These are phyloP conservation scores for Yasuhikotakia modesta DNA, from an alignment of 2,797 vertebrate species.

Conservation along the genomic window DNA sequence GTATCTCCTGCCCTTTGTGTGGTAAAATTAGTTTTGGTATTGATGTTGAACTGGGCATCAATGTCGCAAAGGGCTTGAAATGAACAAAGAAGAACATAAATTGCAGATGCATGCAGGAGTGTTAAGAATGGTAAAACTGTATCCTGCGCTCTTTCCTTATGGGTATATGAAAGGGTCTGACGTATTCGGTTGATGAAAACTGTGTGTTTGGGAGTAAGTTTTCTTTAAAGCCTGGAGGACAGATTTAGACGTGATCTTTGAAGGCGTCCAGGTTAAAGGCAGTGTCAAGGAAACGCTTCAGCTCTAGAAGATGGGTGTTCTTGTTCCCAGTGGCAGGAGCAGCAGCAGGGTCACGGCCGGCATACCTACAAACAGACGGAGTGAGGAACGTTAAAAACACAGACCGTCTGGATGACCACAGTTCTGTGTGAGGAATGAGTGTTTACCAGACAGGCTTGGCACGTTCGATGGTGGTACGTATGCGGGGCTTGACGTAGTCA, in stretches of 20 bases:
- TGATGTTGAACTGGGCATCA: constrained; percentile 60
- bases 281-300: constrained; percentile 82
- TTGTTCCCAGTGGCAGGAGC: constrained; percentile 89
- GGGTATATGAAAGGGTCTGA: neutral
- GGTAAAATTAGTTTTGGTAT: no score
- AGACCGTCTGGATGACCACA: neutral
- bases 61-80: neutral
- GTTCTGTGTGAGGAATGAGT: neutral
- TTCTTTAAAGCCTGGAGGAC: constrained; percentile 14
- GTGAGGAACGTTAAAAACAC: neutral
- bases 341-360: constrained; percentile 82
- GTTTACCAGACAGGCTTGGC: constrained; percentile 83
- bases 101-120: constrained; percentile 61
- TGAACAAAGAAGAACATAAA: neutral
- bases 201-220: constrained; percentile 9
- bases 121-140: no score
- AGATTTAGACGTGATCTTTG: constrained; percentile 58
- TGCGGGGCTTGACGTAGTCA: constrained; percentile 86
- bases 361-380: constrained; percentile 74
- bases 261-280: constrained; percentile 77
- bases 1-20: neutral
- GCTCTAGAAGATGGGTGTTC: constrained; percentile 82
- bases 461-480: constrained; percentile 84
- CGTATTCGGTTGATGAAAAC: constrained; percentile 16
- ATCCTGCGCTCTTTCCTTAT: no score